Percentiles rank a stretch among this genome's conserved stretches.
Conservation (phyloP, 1,140 invertebrate species). For the Megalonaias nervosa region DNA sequence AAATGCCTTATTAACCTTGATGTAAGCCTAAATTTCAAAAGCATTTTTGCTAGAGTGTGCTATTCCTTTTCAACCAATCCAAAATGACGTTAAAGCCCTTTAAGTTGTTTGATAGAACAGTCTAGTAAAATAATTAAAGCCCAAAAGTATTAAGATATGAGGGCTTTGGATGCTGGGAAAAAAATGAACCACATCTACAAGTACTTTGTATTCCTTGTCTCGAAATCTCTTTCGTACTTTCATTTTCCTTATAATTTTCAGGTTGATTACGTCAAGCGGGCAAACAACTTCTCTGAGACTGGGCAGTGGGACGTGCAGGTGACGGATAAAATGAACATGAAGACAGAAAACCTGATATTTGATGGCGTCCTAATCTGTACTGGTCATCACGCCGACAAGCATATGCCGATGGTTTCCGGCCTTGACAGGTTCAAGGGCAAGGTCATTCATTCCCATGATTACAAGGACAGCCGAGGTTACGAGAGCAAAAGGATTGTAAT, state of each 20-base stretch:
- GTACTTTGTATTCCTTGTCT: no score
- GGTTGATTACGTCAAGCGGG: conserved; percentile 22
- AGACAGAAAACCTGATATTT: conserved; percentile 46
- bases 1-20: no score
- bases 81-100: no score
- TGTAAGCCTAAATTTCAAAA: no score
- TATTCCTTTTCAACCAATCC: no score
- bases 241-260: background rate
- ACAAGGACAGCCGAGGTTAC: conserved; percentile 63
- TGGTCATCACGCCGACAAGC: conserved; percentile 62
- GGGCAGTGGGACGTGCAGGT: conserved; percentile 37
- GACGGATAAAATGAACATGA: conserved; percentile 9
- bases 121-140: no score
- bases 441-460: conserved; percentile 73
- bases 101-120: no score
- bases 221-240: no score
- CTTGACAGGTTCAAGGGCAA: conserved; percentile 69
- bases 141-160: no score
- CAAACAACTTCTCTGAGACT: conserved; percentile 21
- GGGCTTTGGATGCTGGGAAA: no score
- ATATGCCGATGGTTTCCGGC: conserved; percentile 56
- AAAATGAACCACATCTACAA: no score
- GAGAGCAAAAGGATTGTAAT: conserved; percentile 72
- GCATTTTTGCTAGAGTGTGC: no score
- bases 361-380: conserved; percentile 60